These are phyloP conservation scores for Drosophila setosimentum DNA, from an alignment of 2,888 invertebrate species.

Conservation along the genomic window DNA sequence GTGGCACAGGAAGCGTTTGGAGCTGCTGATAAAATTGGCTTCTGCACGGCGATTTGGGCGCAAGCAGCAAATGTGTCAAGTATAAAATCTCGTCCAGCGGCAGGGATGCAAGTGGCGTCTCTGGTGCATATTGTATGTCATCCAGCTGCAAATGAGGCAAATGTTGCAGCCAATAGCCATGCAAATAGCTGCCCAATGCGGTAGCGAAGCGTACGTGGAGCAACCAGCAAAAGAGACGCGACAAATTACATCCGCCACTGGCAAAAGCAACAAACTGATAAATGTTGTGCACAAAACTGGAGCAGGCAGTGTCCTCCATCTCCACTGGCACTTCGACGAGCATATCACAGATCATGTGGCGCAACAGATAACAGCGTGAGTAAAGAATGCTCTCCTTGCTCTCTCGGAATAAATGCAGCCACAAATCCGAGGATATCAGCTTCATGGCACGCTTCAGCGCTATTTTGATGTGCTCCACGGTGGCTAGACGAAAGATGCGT, in stretches of 20 bases:
- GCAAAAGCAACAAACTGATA: constrained; percentile 34
- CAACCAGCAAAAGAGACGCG: constrained; percentile 50
- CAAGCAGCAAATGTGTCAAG: constrained; percentile 59
- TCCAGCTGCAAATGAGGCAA: constrained; percentile 53
- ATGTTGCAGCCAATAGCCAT: constrained; percentile 52
- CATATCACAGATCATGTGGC: constrained; percentile 67
- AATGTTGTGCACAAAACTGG: constrained; percentile 56
- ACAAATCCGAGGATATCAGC: constrained; percentile 44
- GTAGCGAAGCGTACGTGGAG: constrained; percentile 46
- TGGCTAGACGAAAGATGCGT: constrained; percentile 57
- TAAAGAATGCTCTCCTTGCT: constrained; percentile 52
- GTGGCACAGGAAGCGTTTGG: constrained; percentile 20
- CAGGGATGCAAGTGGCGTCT: constrained; percentile 3
- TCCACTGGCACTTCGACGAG: constrained; percentile 3
- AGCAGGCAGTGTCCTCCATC: constrained; percentile 10
- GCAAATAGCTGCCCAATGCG: constrained; percentile 48
- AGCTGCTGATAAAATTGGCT: constrained; percentile 40
- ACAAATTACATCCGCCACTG: constrained; percentile 24
- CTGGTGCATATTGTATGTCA: constrained; percentile 41
- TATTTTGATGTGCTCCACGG: constrained; percentile 33
- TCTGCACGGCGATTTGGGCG: constrained; percentile 58
- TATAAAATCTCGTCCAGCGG: constrained; percentile 56
- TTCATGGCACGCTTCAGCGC: constrained; percentile 54
- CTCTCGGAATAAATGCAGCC: constrained; percentile 61
- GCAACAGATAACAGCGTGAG: constrained; percentile 54